Conservation (phyloP, 35 echinoderm and acorn worm species). For the Patiria miniata region DNA sequence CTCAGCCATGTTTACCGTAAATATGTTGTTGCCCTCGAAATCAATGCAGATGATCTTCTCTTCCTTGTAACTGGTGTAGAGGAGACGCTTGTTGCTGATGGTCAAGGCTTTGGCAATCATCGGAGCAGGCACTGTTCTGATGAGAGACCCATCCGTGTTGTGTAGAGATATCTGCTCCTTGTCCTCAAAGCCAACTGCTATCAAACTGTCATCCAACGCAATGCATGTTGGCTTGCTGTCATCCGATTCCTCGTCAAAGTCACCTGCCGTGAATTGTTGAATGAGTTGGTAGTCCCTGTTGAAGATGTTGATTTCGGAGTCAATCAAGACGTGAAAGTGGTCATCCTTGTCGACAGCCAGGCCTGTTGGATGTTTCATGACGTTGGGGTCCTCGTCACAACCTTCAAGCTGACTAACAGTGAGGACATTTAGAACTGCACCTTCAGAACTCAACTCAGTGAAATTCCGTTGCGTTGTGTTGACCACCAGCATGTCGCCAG, state of each 20-base stretch:
- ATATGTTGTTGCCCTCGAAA: background rate
- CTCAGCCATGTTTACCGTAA: background rate
- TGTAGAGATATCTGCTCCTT: slow-evolving; percentile 13
- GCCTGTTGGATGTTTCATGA: background rate
- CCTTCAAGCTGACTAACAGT: background rate
- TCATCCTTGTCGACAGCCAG: background rate
- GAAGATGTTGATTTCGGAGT: background rate
- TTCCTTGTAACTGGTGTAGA: background rate
- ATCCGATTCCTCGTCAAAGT: background rate
- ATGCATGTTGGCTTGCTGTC: slow-evolving; percentile 2
- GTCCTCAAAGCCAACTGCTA: slow-evolving; percentile 34
- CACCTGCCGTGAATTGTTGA: slow-evolving; percentile 12
- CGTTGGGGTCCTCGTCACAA: background rate
- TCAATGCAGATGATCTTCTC: background rate
- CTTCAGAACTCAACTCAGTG: background rate
- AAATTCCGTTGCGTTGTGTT: background rate
- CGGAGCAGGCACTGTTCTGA: slow-evolving; percentile 12
- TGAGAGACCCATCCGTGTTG: slow-evolving; percentile 25
- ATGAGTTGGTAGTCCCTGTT: slow-evolving; percentile 14
- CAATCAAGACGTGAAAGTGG: background rate
- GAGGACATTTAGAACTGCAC: background rate
- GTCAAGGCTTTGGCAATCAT: background rate
- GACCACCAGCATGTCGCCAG: background rate
- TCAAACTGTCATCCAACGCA: slow-evolving; percentile 16
- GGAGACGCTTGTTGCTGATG: slow-evolving; percentile 1